A percentile compares a stretch with the other conserved stretches of the same genome.
These are phyloP conservation scores for Torymus texanus DNA, from an alignment of 2,888 invertebrate species.

Conservation along the genomic window DNA sequence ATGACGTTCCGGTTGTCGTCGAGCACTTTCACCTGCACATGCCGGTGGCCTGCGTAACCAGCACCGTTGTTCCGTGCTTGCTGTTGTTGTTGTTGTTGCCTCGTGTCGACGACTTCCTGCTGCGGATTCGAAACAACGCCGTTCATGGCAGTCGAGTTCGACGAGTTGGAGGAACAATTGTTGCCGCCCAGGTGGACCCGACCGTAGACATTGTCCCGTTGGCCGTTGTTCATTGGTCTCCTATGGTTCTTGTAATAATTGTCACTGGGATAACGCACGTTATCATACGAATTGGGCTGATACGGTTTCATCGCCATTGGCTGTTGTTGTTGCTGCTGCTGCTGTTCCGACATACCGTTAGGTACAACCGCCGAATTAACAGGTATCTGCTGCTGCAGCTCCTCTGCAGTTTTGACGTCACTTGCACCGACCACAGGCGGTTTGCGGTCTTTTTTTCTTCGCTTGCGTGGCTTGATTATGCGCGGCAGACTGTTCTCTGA, in stretches of 20 bases:
- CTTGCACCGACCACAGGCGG: conserved; percentile 76
- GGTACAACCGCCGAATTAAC: background rate
- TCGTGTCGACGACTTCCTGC: conserved; percentile 77
- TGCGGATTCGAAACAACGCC: conserved; percentile 59
- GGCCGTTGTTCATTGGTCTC: background rate
- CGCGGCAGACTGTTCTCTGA: conserved; percentile 88
- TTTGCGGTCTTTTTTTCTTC: conserved; percentile 92
- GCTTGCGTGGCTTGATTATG: conserved; percentile 91
- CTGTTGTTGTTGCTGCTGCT: conserved; percentile 56
- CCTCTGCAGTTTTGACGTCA: conserved; percentile 64
- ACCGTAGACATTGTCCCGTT: conserved; percentile 60
- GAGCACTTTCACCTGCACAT: conserved; percentile 77
- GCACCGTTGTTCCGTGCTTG: conserved; percentile 71
- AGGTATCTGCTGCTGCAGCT: conserved; percentile 59
- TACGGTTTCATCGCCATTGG: conserved; percentile 32
- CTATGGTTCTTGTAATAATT: conserved; percentile 55
- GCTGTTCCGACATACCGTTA: conserved; percentile 35
- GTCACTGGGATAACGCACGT: conserved; percentile 55
- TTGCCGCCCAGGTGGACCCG: conserved; percentile 76
- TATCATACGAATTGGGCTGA: conserved; percentile 44
- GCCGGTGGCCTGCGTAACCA: conserved; percentile 72
- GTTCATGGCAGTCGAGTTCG: conserved; percentile 19
- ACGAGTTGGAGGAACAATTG: conserved; percentile 66
- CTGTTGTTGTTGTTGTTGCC: conserved; percentile 71
- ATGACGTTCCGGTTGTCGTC: conserved; percentile 74